Percentiles rank a stretch among this genome's conserved stretches.
Conservation (phyloP, 2,113 vertebrate species). For the Platichthys stellatus region DNA sequence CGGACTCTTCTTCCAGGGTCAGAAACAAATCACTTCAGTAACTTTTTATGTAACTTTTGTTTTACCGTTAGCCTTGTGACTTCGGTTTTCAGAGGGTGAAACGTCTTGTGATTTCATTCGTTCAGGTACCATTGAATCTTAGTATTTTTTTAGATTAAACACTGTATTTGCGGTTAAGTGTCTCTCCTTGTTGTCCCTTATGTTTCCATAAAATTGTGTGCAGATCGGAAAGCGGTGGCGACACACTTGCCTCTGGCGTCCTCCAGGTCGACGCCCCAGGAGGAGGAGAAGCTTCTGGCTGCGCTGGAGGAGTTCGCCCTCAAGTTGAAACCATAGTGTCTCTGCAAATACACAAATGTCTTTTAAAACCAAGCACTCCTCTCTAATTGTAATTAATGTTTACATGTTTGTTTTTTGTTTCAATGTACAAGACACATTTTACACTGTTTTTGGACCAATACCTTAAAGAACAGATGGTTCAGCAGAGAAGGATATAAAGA, state of each 20-base stretch:
- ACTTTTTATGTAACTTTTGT: background rate
- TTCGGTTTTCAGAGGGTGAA: too few species aligned
- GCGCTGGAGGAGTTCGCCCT: slow-evolving; percentile 76
- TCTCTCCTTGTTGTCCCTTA: background rate
- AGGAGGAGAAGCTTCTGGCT: slow-evolving; percentile 80
- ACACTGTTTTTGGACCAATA: background rate
- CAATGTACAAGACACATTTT: background rate
- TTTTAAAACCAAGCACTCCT: slow-evolving; percentile 17
- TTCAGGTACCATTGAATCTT: too few species aligned
- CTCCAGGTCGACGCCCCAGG: slow-evolving; percentile 71
- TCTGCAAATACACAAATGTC: background rate
- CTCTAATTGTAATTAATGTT: slow-evolving; percentile 22
- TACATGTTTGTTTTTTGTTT: slow-evolving; percentile 20
- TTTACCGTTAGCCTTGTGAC: too few species aligned
- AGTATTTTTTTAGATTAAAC: background rate
- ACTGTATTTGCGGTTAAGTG: background rate
- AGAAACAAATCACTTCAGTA: slow-evolving; percentile 14
- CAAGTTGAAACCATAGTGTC: slow-evolving; percentile 78
- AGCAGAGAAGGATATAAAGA: background rate
- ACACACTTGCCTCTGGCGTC: slow-evolving; percentile 84
- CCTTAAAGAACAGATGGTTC: background rate
- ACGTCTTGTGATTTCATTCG: too few species aligned
- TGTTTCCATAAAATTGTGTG: background rate
- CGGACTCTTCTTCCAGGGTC: slow-evolving; percentile 87
- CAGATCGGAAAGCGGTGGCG: slow-evolving; percentile 83